Percentiles rank a stretch among this genome's conserved stretches.
These are phyloP conservation scores for Pristionchus arcanus DNA, from an alignment of 2,888 invertebrate species.

Conservation along the genomic window DNA sequence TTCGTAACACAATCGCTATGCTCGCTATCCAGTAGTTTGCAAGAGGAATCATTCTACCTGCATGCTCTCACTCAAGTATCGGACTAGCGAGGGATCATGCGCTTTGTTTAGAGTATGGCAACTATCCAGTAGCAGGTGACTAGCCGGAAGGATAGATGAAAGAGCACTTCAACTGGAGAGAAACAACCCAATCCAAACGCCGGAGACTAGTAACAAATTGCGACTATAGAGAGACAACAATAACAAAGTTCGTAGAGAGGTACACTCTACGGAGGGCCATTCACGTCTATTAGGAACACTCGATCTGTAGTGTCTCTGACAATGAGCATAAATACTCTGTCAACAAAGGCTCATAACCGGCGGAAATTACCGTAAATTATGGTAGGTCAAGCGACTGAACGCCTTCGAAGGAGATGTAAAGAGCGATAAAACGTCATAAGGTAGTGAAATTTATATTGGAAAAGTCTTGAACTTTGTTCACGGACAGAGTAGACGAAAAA, in stretches of 20 bases:
- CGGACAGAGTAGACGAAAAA: too few species aligned
- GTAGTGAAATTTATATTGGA: not conserved
- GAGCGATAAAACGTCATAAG: not conserved
- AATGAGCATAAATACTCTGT: not conserved
- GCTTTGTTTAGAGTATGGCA: not conserved
- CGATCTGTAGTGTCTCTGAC: not conserved
- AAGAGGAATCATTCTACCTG: not conserved
- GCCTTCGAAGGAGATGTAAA: not conserved
- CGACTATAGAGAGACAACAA: not conserved
- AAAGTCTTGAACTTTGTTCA: too few species aligned
- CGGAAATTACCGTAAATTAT: not conserved
- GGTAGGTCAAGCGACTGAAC: not conserved
- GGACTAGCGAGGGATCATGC: too few species aligned
- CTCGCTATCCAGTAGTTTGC: slow-evolving; percentile 10
- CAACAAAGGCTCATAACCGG: slow-evolving; percentile 33
- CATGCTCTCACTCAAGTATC: too few species aligned
- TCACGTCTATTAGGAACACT: slow-evolving; percentile 25
- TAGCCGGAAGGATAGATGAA: not conserved
- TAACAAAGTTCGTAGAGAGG: not conserved
- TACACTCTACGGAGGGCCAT: not conserved
- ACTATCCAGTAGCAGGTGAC: not conserved
- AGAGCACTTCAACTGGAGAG: not conserved
- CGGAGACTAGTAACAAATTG: not conserved
- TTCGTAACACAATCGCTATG: not conserved
- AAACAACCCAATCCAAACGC: not conserved